Base-by-base conservation (phyloP, 2,113 vertebrate species). In the Ophthalmolycus amberensis region DNA sequence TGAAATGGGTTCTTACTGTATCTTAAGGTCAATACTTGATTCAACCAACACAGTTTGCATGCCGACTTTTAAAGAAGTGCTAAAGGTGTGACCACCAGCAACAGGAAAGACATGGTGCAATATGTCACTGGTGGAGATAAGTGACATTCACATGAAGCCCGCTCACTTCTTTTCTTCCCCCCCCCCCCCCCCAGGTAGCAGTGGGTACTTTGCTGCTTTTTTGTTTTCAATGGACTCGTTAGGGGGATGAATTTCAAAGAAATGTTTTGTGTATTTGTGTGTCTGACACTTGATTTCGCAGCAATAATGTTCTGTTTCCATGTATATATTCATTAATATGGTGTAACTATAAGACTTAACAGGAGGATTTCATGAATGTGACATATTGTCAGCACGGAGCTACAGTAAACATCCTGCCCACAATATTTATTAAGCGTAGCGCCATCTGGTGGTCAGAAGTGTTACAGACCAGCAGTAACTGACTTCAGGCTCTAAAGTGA, bases 391-490 rank as follows among this genome's bases (percentile, higher is more conserved):
- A 65, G 59, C 38, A 46, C 27, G 66, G 40, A 1, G 68, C 32
- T 0, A 15, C 15, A 42, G 71, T 34, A 44, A 62, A 69, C 14
- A 50, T 5, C 11, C 20, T 5, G 10, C 0, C 56, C 32, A 38
- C 40, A 9, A 12, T 65, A 32, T 73, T 65, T 74, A 52, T 80
- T 34, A 76, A 69, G 40, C 69, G 37, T 63, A 38, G 71, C 86
- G 0, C 91, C 90, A 84, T 72, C 90, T 93, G 79, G 80, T 92
- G 93, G 83, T 59, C 27, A 80, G 8, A 78, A 3, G 20, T 60
- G 22, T 60, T 75, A 72, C 14, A 59, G 4, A 2, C 46, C 15
- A 15, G 44, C 22, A 37, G n/a, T 1, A 12, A 9, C 27, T 59
- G 22, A 16, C 29, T 25, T 38, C 29, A 50, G 32, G 6, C 25